These are phyloP conservation scores for Scylla paramamosain DNA, from an alignment of 1,140 invertebrate genomes.

Conservation along the genomic window DNA sequence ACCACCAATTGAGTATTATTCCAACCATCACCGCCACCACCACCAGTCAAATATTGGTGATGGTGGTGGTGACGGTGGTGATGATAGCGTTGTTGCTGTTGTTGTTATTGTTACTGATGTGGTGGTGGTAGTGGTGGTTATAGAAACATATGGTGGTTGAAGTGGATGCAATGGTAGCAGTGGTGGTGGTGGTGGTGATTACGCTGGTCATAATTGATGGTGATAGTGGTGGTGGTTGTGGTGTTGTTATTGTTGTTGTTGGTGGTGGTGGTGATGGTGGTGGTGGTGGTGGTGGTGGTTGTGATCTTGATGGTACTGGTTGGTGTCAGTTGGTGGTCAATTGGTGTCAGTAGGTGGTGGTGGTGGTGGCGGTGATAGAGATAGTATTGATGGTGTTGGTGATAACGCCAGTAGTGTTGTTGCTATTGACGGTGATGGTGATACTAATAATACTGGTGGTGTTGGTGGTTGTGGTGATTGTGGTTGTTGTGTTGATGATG, in stretches of 20 bases:
- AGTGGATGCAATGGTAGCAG: neutral
- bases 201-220: no score
- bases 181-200: neutral
- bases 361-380: neutral
- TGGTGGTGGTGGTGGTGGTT: neutral
- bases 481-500: neutral
- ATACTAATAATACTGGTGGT: neutral
- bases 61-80: no score
- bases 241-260: neutral
- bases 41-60: no score
- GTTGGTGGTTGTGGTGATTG: neutral
- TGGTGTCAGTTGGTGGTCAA: no score
- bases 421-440: neutral
- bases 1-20: no score
- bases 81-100: no score
- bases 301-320: no score
- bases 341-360: no score
- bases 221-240: neutral
- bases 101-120: no score
- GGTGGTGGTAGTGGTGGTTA: neutral
- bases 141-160: neutral
- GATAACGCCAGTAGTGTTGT: neutral
- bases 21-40: no score
- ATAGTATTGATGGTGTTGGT: neutral
- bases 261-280: neutral